Conservation (phyloP, 2,888 invertebrate species). For the Oxycera nigricornis region DNA sequence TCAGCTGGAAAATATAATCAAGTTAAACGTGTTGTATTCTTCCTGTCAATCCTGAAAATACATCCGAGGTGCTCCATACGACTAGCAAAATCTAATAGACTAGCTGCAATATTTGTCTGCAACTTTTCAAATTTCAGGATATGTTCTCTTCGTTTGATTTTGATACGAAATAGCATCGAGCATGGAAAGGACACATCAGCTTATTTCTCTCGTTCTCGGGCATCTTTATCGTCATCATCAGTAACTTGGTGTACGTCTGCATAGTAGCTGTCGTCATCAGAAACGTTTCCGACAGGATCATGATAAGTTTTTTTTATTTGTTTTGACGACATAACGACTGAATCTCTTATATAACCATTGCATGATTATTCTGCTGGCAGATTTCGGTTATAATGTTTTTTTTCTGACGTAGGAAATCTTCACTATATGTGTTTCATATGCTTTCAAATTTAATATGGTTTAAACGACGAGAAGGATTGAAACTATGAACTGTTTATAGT, state of each 20-base stretch:
- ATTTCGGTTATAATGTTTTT: too few relatives aligned
- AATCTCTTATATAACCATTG: too few relatives aligned
- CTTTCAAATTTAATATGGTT: too few relatives aligned
- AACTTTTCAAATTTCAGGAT: slow-evolving; percentile 28
- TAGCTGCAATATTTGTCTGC: slow-evolving; percentile 34
- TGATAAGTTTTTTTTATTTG: too few relatives aligned
- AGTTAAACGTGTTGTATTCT: background rate
- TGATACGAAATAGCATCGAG: background rate
- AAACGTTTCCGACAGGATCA: too few relatives aligned
- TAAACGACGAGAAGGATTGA: too few relatives aligned
- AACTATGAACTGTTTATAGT: too few relatives aligned
- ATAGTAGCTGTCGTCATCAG: background rate
- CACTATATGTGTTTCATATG: too few relatives aligned
- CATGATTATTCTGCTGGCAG: too few relatives aligned
- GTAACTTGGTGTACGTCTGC: background rate
- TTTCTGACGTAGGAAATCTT: too few relatives aligned
- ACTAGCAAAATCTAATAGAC: slow-evolving; percentile 14
- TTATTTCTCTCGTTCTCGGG: background rate
- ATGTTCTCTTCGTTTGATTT: slow-evolving; percentile 3
- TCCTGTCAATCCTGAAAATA: background rate
- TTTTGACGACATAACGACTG: too few relatives aligned
- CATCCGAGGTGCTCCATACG: background rate
- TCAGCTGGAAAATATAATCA: slow-evolving; percentile 21
- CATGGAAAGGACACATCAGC: slow-evolving; percentile 13
- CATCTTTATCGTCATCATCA: background rate